These are phyloP conservation scores for Drosophila repleta DNA, from an alignment of 1,140 invertebrate genomes.

Conservation along the genomic window DNA sequence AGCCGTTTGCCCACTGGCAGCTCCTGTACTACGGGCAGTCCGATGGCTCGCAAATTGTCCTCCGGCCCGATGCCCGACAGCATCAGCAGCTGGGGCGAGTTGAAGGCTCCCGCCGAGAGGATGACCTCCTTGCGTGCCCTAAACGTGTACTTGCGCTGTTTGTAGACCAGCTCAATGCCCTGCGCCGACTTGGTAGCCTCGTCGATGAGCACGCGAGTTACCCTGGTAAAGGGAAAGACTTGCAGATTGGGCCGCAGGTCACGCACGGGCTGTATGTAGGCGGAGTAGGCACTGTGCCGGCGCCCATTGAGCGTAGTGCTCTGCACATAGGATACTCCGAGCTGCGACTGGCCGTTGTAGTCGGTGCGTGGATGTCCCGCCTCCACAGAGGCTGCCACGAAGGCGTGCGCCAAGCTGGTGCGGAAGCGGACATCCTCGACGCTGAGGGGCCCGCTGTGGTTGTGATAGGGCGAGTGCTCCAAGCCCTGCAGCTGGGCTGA, in stretches of 20 bases:
- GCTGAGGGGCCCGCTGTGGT: conserved; percentile 85
- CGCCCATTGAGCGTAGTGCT: conserved; percentile 86
- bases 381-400: conserved; percentile 87
- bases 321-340: conserved; percentile 89
- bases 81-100: conserved; percentile 92
- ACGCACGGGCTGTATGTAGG: conserved; percentile 86
- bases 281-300: conserved; percentile 85
- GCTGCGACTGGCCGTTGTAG: conserved; percentile 87
- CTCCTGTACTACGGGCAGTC: conserved; percentile 88
- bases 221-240: conserved; percentile 85
- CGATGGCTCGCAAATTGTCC: conserved; percentile 87
- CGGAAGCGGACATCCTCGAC: conserved; percentile 86
- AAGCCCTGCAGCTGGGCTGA: conserved; percentile 85
- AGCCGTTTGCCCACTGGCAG: conserved; percentile 89
- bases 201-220: conserved; percentile 87
- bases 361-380: conserved; percentile 86
- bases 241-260: conserved; percentile 88
- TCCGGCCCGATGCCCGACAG: conserved; percentile 91
- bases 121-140: conserved; percentile 89
- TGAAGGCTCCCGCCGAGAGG: conserved; percentile 89
- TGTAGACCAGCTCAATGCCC: conserved; percentile 87
- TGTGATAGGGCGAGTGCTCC: conserved; percentile 85
- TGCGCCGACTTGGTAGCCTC: conserved; percentile 86
- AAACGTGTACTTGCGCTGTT: conserved; percentile 84
- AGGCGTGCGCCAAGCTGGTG: conserved; percentile 86